A percentile compares a stretch with the other conserved stretches of the same genome.
phyloP scores from a whole-genome alignment of 1,140 invertebrate species.

The fruit fly (Drosophila melanogaster) region Release_6_plus_ISO1_MT NC_004354.4:18971001-18971500 shows the following conservation, averaged over 20 bases:
- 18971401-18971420: slow-evolving; percentile 77
- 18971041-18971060: background rate
- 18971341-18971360: slow-evolving; percentile 80
- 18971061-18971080: slow-evolving; percentile 73
- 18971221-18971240: slow-evolving; percentile 49
- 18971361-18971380: slow-evolving; percentile 21
- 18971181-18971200: background rate
- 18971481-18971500: slow-evolving; percentile 13
- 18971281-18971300: slow-evolving; percentile 9
- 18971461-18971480: slow-evolving; percentile 18
- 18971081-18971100: slow-evolving; percentile 32
- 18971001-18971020: slow-evolving; percentile 55
- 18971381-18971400: slow-evolving; percentile 76
- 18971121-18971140: slow-evolving; percentile 48
- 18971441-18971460: slow-evolving; percentile 29
- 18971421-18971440: slow-evolving; percentile 26
- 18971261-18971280: slow-evolving; percentile 65
- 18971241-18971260: slow-evolving; percentile 70
- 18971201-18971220: slow-evolving; percentile 3
- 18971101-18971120: slow-evolving; percentile 76
- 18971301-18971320: slow-evolving; percentile 71
- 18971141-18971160: slow-evolving; percentile 14
- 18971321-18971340: slow-evolving; percentile 81
- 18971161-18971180: background rate
- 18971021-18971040: slow-evolving; percentile 20